Base-by-base conservation (phyloP, 2,888 invertebrate species). In the Tipula unca region DNA sequence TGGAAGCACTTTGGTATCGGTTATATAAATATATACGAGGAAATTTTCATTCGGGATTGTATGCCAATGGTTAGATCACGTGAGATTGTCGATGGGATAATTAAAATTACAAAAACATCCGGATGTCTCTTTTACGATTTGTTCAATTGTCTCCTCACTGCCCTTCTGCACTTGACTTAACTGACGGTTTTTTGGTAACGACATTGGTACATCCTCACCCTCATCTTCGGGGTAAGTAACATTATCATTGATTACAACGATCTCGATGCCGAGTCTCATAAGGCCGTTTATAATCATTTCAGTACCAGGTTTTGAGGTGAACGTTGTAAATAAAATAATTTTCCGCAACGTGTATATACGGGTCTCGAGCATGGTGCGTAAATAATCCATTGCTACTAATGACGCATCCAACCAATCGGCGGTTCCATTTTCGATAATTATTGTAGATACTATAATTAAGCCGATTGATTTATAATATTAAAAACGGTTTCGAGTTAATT, bases 361-460 rank as follows among this genome's bases (percentile, higher is more conserved):
- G 0, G 88, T 87, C 87, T 89, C 89, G 87, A 90, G 88, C 87
- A 86, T 29, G 89, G 89, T 87, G 90, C 89, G 86, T 82, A 93
- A 90, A 87, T 92, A 90, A 84, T 92, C 91, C 86, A 93, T 91
- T 3, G 93, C 94, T 13, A 94, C 92, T 42, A 92, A 88, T 0
- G 94, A 88, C 0, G 92, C 92, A 90, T 95, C 94, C 87, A 95
- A 90, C 94, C 95, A 95, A 88, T 95, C 94, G 0, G 93, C 94
- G 86, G 88, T 89, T 14, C 91, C 90, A n/a, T 91, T 89, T 10
- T 92, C 89, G 0, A 32, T 32, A 32, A 32, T 32, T 6, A 32
- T 32, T 32, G 5, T 6, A 32, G 3, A 4, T 32, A 32, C 32
- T 32, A n/a, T n/a, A 32, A 32, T 32, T 69, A 69, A 69, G 25